Conservation (phyloP, 2,888 invertebrate genomes). For the Hemicrepidius hirtus region DNA sequence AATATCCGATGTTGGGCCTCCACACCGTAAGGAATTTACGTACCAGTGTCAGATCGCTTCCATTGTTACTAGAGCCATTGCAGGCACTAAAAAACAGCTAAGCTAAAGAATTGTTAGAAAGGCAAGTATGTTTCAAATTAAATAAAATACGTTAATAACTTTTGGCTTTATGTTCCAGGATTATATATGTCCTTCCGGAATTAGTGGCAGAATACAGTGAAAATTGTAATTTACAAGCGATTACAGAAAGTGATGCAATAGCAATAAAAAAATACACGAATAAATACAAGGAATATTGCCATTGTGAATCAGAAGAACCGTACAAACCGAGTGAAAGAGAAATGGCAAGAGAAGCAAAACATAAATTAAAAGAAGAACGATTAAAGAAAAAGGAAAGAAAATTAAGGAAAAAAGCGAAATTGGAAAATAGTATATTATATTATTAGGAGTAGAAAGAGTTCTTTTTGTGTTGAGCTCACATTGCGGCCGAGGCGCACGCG, state of each 20-base stretch:
- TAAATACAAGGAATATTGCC: conserved; percentile 77
- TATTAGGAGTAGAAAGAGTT: no score
- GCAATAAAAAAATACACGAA: conserved; percentile 18
- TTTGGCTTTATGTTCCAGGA: conserved; percentile 52
- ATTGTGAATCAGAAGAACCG: conserved; percentile 76
- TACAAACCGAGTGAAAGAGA: conserved; percentile 79
- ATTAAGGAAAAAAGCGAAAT: conserved; percentile 85
- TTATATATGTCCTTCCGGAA: conserved; percentile 60
- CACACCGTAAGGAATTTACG: conserved; percentile 80
- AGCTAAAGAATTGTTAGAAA: conserved; percentile 71
- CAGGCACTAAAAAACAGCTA: conserved; percentile 80
- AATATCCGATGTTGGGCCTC: conserved; percentile 79
- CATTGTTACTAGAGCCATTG: conserved; percentile 74
- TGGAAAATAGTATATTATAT: no score
- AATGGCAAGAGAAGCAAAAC: conserved; percentile 81
- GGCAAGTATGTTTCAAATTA: conserved; percentile 56
- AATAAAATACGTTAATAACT: no score
- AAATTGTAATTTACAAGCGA: conserved; percentile 47
- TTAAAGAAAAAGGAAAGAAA: conserved; percentile 86
- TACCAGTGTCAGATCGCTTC: conserved; percentile 75
- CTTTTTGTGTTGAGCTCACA: no score
- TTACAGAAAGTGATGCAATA: conserved; percentile 45
- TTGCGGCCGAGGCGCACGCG: no score
- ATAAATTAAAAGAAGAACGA: conserved; percentile 85
- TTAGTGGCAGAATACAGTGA: conserved; percentile 49